Percentiles rank a stretch among this genome's conserved stretches.
These are phyloP conservation scores for Ceratina calcarata DNA, from an alignment of 1,140 invertebrate genomes.

Conservation along the genomic window DNA sequence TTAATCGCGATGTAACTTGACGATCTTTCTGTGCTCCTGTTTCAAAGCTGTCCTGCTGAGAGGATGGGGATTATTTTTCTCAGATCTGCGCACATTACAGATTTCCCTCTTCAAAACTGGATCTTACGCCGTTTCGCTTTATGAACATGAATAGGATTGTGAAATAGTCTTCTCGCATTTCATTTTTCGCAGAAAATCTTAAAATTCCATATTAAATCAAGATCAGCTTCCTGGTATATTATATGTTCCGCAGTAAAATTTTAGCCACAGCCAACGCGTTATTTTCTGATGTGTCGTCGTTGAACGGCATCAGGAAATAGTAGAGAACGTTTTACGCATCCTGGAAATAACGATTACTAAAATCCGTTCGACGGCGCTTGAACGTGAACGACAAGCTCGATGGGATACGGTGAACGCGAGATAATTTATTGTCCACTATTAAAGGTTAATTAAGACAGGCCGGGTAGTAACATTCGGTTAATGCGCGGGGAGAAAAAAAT, in stretches of 20 bases:
- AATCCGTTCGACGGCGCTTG: neutral
- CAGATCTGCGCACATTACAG: neutral
- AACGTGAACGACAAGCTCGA: neutral
- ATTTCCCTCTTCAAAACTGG: conserved; percentile 33
- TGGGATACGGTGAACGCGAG: too few relatives aligned
- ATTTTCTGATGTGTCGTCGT: neutral
- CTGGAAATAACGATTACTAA: neutral
- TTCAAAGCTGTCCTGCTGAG: neutral
- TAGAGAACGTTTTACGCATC: too few relatives aligned
- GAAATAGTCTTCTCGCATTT: too few relatives aligned
- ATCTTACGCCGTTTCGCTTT: neutral
- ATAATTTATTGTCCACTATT: conserved; percentile 7
- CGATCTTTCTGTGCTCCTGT: too few relatives aligned
- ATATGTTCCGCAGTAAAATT: neutral
- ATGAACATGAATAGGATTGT: too few relatives aligned
- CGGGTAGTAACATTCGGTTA: too few relatives aligned
- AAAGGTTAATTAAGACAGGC: conserved; percentile 16
- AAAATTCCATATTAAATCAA: neutral
- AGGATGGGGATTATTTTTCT: neutral
- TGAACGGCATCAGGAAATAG: neutral
- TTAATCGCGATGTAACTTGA: too few relatives aligned
- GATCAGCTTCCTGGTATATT: neutral
- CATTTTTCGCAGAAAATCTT: too few relatives aligned
- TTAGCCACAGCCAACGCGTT: neutral
- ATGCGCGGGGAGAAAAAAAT: neutral